Percentiles rank a stretch among this genome's conserved stretches.
Evolutionary conservation across 2,888 invertebrate species (phyloP).

Genomic region (Scelioninae gen. 2): DNA sequence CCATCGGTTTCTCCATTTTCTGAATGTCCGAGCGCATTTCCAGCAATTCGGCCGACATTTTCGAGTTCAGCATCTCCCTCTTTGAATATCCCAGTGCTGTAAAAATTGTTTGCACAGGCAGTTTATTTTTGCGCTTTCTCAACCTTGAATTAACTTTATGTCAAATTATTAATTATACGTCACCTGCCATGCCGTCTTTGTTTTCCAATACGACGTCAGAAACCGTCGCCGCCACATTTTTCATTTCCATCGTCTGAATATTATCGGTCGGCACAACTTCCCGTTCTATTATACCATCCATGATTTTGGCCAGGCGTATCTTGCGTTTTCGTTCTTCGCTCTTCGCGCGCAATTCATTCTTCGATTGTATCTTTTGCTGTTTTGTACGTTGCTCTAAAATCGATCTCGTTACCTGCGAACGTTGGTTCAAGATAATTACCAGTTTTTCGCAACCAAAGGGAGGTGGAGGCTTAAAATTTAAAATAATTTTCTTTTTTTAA

Average conservation of each 20-base stretch:
- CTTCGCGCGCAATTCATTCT: constrained; percentile 20
- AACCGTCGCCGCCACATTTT: constrained; percentile 25
- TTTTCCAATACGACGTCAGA: constrained; percentile 6
- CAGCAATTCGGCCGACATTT: constrained; percentile 18
- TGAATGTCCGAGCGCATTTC: constrained; percentile 19
- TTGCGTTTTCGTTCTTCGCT: constrained; percentile 33
- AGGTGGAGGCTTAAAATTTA: constrained; percentile 15
- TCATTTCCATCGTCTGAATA: constrained; percentile 43
- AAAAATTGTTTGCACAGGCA: constrained; percentile 16
- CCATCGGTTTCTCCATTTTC: constrained; percentile 24
- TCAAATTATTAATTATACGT: constrained; percentile 32
- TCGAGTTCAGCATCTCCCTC: constrained; percentile 8
- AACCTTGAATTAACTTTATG: constrained; percentile 11
- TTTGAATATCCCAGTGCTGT: not conserved
- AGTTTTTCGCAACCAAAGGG: constrained; percentile 38
- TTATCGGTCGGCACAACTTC: constrained; percentile 25
- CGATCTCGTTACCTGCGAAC: constrained; percentile 57
- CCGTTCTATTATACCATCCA: constrained; percentile 30
- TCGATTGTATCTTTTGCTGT: constrained; percentile 33
- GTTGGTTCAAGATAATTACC: constrained; percentile 50
- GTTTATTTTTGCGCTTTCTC: constrained; percentile 9
- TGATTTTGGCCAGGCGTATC: constrained; percentile 32
- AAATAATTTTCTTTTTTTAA: too few relatives aligned
- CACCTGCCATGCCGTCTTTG: constrained; percentile 35
- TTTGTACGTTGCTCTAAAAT: constrained; percentile 56